phyloP scores from a whole-genome alignment of 2,113 vertebrate genomes.

The Drymodes brunneopygia region DNA sequence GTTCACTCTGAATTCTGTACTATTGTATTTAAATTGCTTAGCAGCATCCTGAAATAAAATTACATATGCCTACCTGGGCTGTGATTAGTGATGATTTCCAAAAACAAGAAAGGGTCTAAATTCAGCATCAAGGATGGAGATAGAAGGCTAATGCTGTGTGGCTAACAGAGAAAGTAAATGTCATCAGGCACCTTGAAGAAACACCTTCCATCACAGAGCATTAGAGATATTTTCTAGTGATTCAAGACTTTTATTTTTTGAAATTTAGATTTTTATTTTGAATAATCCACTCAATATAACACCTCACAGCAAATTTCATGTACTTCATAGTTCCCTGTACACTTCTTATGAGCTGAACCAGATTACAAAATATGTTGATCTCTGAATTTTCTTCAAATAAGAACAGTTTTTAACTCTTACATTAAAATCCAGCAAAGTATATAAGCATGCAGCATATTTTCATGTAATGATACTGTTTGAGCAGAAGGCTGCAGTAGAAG shows the following conservation, averaged over 20 bases:
- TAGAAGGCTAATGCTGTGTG: not conserved
- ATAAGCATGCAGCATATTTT: not conserved
- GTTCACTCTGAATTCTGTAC: not conserved
- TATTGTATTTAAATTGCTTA: not conserved
- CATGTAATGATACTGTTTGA: constrained; percentile 48
- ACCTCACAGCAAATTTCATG: not conserved
- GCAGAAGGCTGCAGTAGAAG: constrained; percentile 70
- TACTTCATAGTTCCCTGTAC: not conserved
- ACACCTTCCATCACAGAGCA: not conserved
- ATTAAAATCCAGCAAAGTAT: not conserved
- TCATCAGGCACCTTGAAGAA: not conserved
- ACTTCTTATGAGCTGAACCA: not conserved
- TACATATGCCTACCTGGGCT: not conserved
- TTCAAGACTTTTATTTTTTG: not conserved
- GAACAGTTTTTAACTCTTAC: not conserved
- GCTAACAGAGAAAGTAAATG: not conserved
- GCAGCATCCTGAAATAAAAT: not conserved
- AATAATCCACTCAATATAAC: not conserved
- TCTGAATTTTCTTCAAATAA: not conserved
- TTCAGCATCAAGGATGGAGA: not conserved
- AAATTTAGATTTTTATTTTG: not conserved
- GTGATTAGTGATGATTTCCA: not conserved
- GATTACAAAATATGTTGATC: not conserved
- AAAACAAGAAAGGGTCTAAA: not conserved
- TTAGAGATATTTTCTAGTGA: not conserved